phyloP scores from a whole-genome alignment of 2,797 vertebrate genomes.

The Sparidentex hasta region DNA sequence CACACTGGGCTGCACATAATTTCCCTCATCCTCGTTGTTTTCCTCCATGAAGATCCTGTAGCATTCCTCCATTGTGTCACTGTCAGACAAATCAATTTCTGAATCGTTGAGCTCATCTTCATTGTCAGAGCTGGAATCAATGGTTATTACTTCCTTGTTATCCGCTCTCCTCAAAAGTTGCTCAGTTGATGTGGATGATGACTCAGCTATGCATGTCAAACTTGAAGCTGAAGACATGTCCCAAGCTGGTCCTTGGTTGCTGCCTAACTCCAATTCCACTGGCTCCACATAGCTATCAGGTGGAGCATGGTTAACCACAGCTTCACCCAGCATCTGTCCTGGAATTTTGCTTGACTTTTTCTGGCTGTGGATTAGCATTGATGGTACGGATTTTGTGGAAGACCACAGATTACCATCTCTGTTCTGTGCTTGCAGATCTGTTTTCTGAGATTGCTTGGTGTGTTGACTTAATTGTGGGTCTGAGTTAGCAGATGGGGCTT shows the following conservation, averaged over 20 bases:
- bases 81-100: slow-evolving; percentile 81
- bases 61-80: slow-evolving; percentile 87
- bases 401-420: slow-evolving; percentile 4
- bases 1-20: slow-evolving; percentile 14
- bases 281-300: background rate
- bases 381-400: slow-evolving; percentile 3
- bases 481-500: background rate
- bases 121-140: slow-evolving; percentile 76
- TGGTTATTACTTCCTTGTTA: slow-evolving; percentile 33
- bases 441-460: background rate
- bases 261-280: slow-evolving; percentile 10
- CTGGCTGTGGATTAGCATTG: slow-evolving; percentile 29
- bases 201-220: slow-evolving; percentile 7
- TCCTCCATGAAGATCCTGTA: slow-evolving; percentile 89
- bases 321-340: slow-evolving; percentile 1
- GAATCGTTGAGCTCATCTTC: slow-evolving; percentile 72
- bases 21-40: slow-evolving; percentile 60
- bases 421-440: background rate
- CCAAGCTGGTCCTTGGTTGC: slow-evolving; percentile 11
- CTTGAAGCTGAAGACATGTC: slow-evolving; percentile 16
- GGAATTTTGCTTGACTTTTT: slow-evolving; percentile 18
- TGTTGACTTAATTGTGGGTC: background rate
- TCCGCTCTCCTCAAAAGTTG: slow-evolving; percentile 7
- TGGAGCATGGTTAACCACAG: background rate
- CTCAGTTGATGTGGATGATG: slow-evolving; percentile 4